Percentiles rank a stretch among this genome's conserved stretches.
Evolutionary conservation across 1,140 invertebrate genomes (phyloP).

Genomic region (Odontomachus brunneus): DNA sequence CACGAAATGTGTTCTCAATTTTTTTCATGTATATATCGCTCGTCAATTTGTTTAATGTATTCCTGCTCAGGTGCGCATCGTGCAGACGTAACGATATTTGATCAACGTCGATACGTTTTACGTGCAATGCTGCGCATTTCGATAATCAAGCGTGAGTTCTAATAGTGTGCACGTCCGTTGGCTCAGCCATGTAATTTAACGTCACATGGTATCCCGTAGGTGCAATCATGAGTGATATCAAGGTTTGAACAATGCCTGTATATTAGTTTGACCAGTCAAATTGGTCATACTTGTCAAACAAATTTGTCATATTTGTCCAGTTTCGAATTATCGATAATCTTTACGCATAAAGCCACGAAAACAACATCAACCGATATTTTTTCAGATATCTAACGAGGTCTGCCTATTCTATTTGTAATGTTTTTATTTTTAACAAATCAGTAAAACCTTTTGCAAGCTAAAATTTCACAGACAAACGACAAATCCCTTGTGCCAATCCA

Average conservation of each 20-base stretch:
- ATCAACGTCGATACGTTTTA: conserved; percentile 37
- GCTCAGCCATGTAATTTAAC: conserved; percentile 20
- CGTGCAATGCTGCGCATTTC: conserved; percentile 8
- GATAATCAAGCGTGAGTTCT: conserved; percentile 47
- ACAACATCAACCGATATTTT: too few relatives aligned
- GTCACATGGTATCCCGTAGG: background rate
- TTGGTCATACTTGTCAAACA: too few relatives aligned
- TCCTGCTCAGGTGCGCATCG: conserved; percentile 9
- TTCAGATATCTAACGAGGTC: too few relatives aligned
- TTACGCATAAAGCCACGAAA: too few relatives aligned
- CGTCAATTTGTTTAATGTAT: conserved; percentile 44
- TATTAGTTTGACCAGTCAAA: too few relatives aligned
- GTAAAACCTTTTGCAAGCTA: too few relatives aligned
- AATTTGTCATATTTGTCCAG: too few relatives aligned
- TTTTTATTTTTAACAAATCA: too few relatives aligned
- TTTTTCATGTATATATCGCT: conserved; percentile 18
- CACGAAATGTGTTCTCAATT: background rate
- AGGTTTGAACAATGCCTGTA: background rate
- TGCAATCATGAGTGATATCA: conserved; percentile 2
- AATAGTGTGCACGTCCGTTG: background rate
- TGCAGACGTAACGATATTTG: conserved; percentile 1
- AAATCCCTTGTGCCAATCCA: too few relatives aligned
- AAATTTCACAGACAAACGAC: too few relatives aligned
- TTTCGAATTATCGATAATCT: too few relatives aligned
- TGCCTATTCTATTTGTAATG: too few relatives aligned